Evolutionary conservation across 1,140 invertebrate species (phyloP).

Genomic region (Theocolax elegans): DNA sequence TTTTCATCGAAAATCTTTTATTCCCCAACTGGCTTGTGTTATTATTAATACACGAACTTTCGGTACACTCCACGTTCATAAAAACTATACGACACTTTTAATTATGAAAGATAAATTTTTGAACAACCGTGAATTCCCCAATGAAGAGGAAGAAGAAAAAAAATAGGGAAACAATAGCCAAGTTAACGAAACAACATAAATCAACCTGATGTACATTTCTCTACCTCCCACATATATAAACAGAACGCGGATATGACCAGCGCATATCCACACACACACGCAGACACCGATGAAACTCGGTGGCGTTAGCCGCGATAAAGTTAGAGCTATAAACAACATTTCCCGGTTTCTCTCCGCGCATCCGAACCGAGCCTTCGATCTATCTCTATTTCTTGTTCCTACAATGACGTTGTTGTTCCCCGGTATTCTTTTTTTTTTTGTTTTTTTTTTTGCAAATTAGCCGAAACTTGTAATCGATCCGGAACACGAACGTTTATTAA

Average conservation of each 20-base stretch:
- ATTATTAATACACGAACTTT: too few species aligned
- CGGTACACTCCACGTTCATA: too few species aligned
- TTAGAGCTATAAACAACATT: conserved; percentile 57
- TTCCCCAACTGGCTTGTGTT: too few species aligned
- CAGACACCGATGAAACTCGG: conserved; percentile 8
- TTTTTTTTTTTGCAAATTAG: too few species aligned
- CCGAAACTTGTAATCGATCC: too few species aligned
- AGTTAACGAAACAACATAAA: not conserved
- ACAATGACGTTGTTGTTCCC: not conserved
- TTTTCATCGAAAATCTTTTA: too few species aligned
- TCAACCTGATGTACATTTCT: too few species aligned
- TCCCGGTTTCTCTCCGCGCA: not conserved
- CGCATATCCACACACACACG: not conserved
- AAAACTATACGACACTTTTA: too few species aligned
- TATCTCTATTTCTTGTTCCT: conserved; percentile 16
- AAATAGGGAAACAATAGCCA: not conserved
- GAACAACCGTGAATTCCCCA: not conserved
- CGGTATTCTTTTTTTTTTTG: not conserved
- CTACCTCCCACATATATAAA: too few species aligned
- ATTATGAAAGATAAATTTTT: too few species aligned
- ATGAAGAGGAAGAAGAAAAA: not conserved
- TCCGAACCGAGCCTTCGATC: not conserved
- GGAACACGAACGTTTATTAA: too few species aligned
- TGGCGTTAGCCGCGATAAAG: conserved; percentile 44
- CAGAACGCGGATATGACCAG: too few species aligned